Conservation (phyloP, 2,113 vertebrate genomes). For the Phainopepla nitens region DNA sequence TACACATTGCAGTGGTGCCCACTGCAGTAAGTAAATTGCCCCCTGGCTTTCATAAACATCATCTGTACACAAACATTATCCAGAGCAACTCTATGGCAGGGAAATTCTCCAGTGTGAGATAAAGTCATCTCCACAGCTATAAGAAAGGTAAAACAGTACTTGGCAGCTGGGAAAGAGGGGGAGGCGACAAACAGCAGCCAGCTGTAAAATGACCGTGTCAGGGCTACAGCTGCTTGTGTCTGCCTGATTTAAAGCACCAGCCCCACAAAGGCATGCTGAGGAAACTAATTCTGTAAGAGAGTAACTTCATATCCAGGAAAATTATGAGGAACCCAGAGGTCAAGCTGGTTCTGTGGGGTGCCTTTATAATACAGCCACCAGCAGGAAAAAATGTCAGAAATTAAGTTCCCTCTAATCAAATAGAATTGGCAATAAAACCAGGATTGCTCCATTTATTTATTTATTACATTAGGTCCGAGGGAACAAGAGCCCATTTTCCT, state of each 20-base stretch:
- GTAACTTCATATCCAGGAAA: slow-evolving; percentile 10
- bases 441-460: slow-evolving; percentile 37
- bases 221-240: slow-evolving; percentile 26
- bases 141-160: slow-evolving; percentile 47
- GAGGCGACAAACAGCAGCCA: slow-evolving; percentile 49
- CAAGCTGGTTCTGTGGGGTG: slow-evolving; percentile 25
- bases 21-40: slow-evolving; percentile 49
- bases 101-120: slow-evolving; percentile 56
- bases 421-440: background rate
- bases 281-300: slow-evolving; percentile 7
- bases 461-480: slow-evolving; percentile 30
- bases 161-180: slow-evolving; percentile 41
- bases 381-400: slow-evolving; percentile 19
- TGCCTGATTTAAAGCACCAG: slow-evolving; percentile 53
- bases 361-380: background rate
- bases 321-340: slow-evolving; percentile 18
- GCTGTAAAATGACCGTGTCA: slow-evolving; percentile 51
- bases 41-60: slow-evolving; percentile 64
- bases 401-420: slow-evolving; percentile 34
- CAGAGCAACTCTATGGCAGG: slow-evolving; percentile 14
- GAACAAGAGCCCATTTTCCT: slow-evolving; percentile 34
- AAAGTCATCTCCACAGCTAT: slow-evolving; percentile 54
- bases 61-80: slow-evolving; percentile 65
- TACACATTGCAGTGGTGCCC: slow-evolving; percentile 32
- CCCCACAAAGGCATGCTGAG: slow-evolving; percentile 2